A percentile compares a stretch with the other conserved stretches of the same genome.
These are phyloP conservation scores for Tokudaia tokunoshimensis DNA, from an alignment of 2,797 vertebrate genomes.

Conservation along the genomic window DNA sequence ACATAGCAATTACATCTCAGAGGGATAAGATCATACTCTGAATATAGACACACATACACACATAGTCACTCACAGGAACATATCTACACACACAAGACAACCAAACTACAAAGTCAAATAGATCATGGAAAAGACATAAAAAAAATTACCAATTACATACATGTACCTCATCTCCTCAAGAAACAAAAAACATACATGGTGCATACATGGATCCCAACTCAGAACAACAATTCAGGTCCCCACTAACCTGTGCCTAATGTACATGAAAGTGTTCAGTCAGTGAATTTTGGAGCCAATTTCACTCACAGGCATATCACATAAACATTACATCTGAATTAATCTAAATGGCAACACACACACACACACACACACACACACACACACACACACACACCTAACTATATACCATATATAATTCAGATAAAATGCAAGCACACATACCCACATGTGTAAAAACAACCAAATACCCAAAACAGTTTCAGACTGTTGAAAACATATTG, in stretches of 20 bases:
- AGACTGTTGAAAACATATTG: neutral
- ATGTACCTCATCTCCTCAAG: neutral
- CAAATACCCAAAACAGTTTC: neutral
- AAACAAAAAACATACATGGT: neutral
- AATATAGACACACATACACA: neutral
- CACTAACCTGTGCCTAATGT: neutral
- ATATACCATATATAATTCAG: neutral
- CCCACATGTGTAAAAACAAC: neutral
- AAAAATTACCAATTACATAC: neutral
- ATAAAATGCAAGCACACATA: neutral
- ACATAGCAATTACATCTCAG: neutral
- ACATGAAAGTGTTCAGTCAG: neutral
- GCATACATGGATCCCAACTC: fast-evolving
- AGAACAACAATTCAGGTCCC: neutral
- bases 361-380: neutral
- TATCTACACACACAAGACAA: neutral
- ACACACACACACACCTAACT: neutral
- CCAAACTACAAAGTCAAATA: neutral
- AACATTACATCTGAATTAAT: neutral
- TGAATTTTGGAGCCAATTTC: neutral
- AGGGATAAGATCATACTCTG: neutral
- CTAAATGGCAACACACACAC: neutral
- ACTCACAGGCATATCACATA: neutral
- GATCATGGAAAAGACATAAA: neutral
- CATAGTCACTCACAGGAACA: neutral